These are phyloP conservation scores for Anthoptus insignis DNA, from an alignment of 2,888 invertebrate species.

Conservation along the genomic window DNA sequence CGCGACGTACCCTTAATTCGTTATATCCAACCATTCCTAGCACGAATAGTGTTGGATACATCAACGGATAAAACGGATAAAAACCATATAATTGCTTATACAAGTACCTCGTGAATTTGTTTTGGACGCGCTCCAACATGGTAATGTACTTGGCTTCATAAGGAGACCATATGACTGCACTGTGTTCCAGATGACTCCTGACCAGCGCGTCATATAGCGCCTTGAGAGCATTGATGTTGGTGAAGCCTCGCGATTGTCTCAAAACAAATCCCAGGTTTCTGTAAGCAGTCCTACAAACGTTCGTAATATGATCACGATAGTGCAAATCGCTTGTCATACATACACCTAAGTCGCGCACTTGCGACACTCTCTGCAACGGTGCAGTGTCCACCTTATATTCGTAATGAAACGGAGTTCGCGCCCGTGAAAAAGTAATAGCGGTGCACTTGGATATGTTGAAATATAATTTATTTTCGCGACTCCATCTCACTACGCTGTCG, in stretches of 20 bases:
- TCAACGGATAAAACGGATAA: too few species aligned
- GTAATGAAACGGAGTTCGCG: not conserved
- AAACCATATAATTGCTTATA: too few species aligned
- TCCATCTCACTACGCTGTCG: slow-evolving; percentile 1
- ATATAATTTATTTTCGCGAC: slow-evolving; percentile 6
- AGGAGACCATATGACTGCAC: slow-evolving; percentile 14
- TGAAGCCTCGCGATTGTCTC: slow-evolving; percentile 11
- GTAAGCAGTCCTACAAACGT: not conserved
- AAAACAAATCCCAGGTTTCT: slow-evolving; percentile 2
- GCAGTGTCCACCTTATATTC: not conserved
- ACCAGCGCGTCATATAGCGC: slow-evolving; percentile 12
- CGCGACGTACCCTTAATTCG: too few species aligned
- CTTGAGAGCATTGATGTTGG: slow-evolving; percentile 1
- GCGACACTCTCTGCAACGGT: not conserved
- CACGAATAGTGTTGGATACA: too few species aligned
- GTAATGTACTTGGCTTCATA: slow-evolving; percentile 6
- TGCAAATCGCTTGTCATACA: not conserved
- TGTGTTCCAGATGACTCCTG: slow-evolving; percentile 18
- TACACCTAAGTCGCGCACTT: slow-evolving; percentile 13
- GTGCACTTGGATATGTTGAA: slow-evolving; percentile 11
- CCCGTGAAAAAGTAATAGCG: slow-evolving; percentile 2
- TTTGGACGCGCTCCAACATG: too few species aligned
- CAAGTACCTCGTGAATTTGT: too few species aligned
- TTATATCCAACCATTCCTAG: too few species aligned
- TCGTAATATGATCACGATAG: not conserved